Percentiles rank a stretch among this genome's conserved stretches.
phyloP scores from a whole-genome alignment of 2,797 vertebrate species.

The Crocodylus rhombifer region DNA sequence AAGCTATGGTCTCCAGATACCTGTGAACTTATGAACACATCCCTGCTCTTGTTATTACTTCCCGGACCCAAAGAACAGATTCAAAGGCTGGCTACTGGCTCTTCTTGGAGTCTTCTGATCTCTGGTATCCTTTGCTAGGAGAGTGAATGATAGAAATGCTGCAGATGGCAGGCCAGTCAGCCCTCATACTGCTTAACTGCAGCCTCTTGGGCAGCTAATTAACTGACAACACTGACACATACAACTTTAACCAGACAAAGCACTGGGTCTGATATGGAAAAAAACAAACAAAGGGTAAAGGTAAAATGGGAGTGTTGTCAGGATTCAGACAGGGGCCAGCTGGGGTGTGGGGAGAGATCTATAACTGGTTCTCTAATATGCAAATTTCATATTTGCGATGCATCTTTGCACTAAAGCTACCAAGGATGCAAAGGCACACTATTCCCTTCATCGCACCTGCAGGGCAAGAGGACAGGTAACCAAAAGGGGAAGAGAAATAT shows the following conservation, averaged over 20 bases:
- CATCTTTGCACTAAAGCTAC: background rate
- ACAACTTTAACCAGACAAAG: background rate
- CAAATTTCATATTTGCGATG: background rate
- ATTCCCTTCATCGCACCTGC: constrained; percentile 23
- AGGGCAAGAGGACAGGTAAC: constrained; percentile 17
- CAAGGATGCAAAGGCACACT: constrained; percentile 10
- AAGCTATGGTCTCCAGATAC: background rate
- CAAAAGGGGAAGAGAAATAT: constrained; percentile 34
- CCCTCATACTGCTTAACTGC: background rate
- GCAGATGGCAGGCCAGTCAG: background rate
- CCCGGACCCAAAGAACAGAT: background rate
- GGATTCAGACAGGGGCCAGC: background rate
- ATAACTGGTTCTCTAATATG: background rate
- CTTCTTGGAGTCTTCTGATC: background rate
- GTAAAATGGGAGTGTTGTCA: background rate
- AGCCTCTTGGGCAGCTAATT: constrained; percentile 36
- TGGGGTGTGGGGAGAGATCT: background rate
- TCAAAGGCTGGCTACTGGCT: background rate
- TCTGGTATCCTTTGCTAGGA: background rate
- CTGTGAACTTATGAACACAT: background rate
- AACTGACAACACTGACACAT: background rate
- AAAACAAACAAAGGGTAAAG: background rate
- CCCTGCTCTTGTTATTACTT: background rate
- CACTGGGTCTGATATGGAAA: background rate
- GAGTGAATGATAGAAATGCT: background rate